Base-by-base conservation (phyloP, 2,797 vertebrate genomes). In the Fistularia tabacaria region DNA sequence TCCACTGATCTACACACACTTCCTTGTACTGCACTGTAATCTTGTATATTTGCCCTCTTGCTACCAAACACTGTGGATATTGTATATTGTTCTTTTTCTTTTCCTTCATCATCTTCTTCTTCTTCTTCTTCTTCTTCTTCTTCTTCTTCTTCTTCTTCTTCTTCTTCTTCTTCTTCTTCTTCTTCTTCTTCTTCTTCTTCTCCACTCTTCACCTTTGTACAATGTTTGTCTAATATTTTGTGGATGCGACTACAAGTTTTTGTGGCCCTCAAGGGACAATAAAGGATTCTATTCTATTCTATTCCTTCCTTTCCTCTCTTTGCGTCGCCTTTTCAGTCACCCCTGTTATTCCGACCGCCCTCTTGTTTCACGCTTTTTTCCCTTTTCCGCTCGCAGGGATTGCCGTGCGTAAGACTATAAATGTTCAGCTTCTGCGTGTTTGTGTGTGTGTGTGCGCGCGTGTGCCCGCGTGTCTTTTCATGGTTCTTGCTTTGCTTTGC, bases 281-380 rank as follows among this genome's bases (percentile, higher is more conserved):
- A 91, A 91, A 92, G 84, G 80, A 88, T 74, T 92, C 83, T 91
- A 87, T 92, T 92, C 90, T 91, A 86, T 90, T 90, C 88, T 89
- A 80, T 84, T 77, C 59, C 62, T 86, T 74, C 81, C 72, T 80
- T 85, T 83, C 71, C 65, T 87, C 79, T 85, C 82, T 82, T 80
- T 68, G 69, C 68, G 84, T 84, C 68, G 83, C 49, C 40, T 77
- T 69, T 60, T 65, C 62, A 45, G 60, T 76, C 63, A 57, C 47
- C 41, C 74, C 66, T 70, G 73, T 58, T 62, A 25, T 79, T 76
- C 73, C 51, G 36, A 71, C 71, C 80, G 67, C 72, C 47, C 59
- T 51, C 53, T 59, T 46, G 15, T 67, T 48, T 65, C 57, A 67
- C 37, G 40, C 67, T 48, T 51, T 59, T 41, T 65, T 49, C 51